Evolutionary conservation across 2,113 vertebrate genomes (phyloP).

Genomic region (Ailurus styani): DNA sequence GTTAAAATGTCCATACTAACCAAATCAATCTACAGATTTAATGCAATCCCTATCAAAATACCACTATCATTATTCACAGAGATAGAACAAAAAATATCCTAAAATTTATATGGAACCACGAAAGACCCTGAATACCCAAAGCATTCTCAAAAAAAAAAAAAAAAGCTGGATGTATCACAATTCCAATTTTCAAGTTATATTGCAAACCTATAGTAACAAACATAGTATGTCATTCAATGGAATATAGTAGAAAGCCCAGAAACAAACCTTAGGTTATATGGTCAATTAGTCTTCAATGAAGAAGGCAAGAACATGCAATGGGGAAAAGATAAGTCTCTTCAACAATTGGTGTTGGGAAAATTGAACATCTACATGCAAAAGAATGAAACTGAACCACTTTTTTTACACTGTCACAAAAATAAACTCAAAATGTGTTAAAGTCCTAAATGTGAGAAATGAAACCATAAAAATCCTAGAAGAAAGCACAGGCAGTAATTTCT

Average conservation of each 20-base stretch:
- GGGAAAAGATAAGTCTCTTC: background rate
- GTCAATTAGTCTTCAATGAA: background rate
- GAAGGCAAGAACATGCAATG: background rate
- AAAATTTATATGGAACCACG: background rate
- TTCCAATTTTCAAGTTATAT: background rate
- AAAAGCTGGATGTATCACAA: background rate
- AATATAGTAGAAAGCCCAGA: background rate
- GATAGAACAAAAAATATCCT: background rate
- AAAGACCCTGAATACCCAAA: background rate
- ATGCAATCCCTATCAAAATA: background rate
- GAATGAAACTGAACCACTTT: background rate
- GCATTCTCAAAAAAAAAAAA: background rate
- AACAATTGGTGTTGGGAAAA: background rate
- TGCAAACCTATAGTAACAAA: background rate
- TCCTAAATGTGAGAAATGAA: background rate
- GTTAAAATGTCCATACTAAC: background rate
- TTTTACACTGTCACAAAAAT: background rate
- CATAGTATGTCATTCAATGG: background rate
- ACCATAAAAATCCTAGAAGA: background rate
- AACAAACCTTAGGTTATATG: background rate
- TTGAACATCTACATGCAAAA: background rate
- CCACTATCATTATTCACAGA: background rate
- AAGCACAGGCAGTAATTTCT: background rate
- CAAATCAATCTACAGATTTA: background rate
- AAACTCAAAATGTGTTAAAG: background rate